phyloP scores from a whole-genome alignment of 1,140 invertebrate genomes.

The Caenorhabditis tropicalis region DNA sequence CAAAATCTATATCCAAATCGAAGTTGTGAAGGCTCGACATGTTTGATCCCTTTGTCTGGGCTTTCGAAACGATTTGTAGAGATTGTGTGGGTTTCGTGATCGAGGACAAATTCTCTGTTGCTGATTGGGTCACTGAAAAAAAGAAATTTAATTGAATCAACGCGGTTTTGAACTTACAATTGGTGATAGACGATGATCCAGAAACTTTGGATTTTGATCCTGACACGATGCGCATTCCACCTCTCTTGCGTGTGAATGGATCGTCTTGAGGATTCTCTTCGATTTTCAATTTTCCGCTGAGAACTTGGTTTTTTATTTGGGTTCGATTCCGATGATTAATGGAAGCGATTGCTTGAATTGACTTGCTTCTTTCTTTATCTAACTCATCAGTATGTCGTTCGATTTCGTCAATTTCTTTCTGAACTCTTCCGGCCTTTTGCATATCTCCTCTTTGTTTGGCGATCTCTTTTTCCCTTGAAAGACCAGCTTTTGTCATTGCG shows the following conservation, averaged over 20 bases:
- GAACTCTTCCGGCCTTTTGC: not conserved
- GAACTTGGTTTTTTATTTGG: not conserved
- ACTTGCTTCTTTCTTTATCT: constrained; percentile 13
- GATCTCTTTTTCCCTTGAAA: too few relatives aligned
- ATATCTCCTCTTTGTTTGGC: too few relatives aligned
- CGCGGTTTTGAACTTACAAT: not conserved
- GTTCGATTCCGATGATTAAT: too few relatives aligned
- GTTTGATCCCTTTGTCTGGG: not conserved
- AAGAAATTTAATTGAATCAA: not conserved
- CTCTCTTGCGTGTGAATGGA: constrained; percentile 14
- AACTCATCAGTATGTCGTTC: constrained; percentile 1
- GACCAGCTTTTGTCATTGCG: too few relatives aligned
- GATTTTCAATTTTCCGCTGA: not conserved
- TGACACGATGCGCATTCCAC: not conserved
- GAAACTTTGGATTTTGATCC: not conserved
- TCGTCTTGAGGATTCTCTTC: not conserved
- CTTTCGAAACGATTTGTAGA: not conserved
- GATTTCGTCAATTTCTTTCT: not conserved
- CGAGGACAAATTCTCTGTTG: not conserved
- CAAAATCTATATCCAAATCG: constrained; percentile 1
- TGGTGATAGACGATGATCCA: not conserved
- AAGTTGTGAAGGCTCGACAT: constrained; percentile 14
- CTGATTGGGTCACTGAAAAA: not conserved
- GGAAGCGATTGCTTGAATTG: too few relatives aligned
- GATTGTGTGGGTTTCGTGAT: not conserved